phyloP scores from a whole-genome alignment of 2,888 invertebrate species.

The Synanthedon tipuliformis region DNA sequence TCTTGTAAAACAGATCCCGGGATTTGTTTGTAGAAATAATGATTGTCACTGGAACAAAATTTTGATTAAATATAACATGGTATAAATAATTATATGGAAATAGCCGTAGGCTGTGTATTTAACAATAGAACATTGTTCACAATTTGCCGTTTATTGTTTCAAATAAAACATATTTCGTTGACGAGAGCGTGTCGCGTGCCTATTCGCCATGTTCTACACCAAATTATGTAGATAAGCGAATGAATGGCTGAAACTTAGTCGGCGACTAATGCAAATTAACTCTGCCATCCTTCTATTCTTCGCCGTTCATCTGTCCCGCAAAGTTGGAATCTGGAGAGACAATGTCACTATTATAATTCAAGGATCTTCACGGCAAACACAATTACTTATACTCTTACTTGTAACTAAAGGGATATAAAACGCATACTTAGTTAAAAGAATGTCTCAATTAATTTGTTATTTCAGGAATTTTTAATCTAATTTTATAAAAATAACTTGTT shows the following conservation, averaged over 20 bases:
- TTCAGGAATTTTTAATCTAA: too few relatives aligned
- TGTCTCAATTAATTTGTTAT: too few relatives aligned
- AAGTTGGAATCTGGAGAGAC: conserved; percentile 33
- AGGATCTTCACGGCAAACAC: background rate
- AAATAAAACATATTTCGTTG: conserved; percentile 56
- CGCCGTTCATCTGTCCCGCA: conserved; percentile 43
- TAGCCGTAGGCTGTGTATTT: conserved; percentile 35
- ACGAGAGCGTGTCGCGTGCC: conserved; percentile 49
- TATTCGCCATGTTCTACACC: conserved; percentile 57
- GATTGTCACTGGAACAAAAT: too few relatives aligned
- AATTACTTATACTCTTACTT: background rate
- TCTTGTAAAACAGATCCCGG: background rate
- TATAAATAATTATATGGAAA: conserved; percentile 23
- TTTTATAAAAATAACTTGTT: too few relatives aligned
- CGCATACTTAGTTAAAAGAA: too few relatives aligned
- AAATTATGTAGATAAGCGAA: conserved; percentile 65
- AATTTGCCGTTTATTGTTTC: conserved; percentile 58
- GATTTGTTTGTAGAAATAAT: too few relatives aligned
- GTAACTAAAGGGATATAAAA: conserved; percentile 9
- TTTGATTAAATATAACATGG: background rate
- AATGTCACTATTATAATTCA: background rate
- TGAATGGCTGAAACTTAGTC: conserved; percentile 59
- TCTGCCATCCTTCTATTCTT: conserved; percentile 43
- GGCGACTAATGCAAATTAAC: conserved; percentile 60
- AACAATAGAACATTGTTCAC: conserved; percentile 57